phyloP scores from a whole-genome alignment of 2,888 invertebrate species.

The Synergus laeviventris region DNA sequence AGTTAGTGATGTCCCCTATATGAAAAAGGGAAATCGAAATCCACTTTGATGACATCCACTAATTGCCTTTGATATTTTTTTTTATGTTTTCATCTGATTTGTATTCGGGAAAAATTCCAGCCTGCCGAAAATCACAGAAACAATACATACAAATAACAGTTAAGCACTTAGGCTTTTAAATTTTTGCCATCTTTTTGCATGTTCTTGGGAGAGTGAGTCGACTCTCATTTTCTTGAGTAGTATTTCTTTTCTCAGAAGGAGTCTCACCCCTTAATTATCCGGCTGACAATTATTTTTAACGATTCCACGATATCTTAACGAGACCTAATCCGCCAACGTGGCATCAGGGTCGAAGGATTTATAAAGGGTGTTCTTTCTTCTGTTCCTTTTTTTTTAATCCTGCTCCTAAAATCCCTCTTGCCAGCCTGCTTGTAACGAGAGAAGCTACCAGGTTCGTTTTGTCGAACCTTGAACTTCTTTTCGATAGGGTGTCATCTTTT shows the following conservation, averaged over 20 bases:
- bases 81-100: no score
- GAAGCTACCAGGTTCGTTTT: conserved; percentile 44
- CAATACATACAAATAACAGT: neutral
- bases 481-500: conserved; percentile 1
- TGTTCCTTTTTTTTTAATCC: conserved; percentile 55
- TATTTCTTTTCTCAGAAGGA: conserved; percentile 54
- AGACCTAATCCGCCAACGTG: conserved; percentile 68
- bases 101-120: no score
- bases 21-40: neutral
- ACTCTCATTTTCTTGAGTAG: conserved; percentile 44
- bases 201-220: conserved; percentile 22
- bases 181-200: conserved; percentile 3
- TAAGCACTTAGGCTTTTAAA: neutral
- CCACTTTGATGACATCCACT: neutral
- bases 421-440: conserved; percentile 47
- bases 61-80: conserved; percentile 20
- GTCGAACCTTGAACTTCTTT: conserved; percentile 31
- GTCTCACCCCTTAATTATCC: conserved; percentile 72
- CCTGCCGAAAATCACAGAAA: no score
- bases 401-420: conserved; percentile 53
- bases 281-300: conserved; percentile 75
- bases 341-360: conserved; percentile 57
- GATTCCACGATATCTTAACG: conserved; percentile 71
- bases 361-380: conserved; percentile 55
- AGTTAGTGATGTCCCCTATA: neutral